Base-by-base conservation (phyloP, 1,140 invertebrate genomes). In the Cyclina sinensis region DNA sequence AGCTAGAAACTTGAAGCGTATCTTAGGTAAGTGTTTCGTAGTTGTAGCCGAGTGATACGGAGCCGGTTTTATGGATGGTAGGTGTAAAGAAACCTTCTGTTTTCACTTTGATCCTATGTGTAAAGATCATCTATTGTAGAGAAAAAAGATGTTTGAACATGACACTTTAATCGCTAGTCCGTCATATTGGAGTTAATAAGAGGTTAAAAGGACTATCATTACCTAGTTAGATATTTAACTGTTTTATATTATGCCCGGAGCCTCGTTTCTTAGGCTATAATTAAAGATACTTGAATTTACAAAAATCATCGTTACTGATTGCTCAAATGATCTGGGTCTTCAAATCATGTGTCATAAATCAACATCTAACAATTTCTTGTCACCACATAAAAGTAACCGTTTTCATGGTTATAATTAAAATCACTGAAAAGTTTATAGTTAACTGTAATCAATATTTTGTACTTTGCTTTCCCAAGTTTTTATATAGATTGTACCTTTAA, bases 341-440 rank as follows among this genome's bases (percentile, higher is more conserved):
- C 14, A 70, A 37, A 70, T 70, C 73, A 76, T 24, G 4, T 43
- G 27, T 30, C 39, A 76, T 76, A 46, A 76, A 48, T 51, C 73
- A 46, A 76, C 24, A 48, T 48, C 1, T 51, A 48, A 76, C 39
- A 14, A 2, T 16, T 27, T 76, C 73, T 30, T 76, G 73, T 76
- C 73, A 76, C 73, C 73, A 76, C 73, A 76, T 76, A 48, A 76
- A 76, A 76, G 73, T 48, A 46, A 48, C 46, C 73, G 39, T 76
- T 76, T 76, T 76, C n/a, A 76, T 51, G 24, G 39, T 27, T n/a
- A 76, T 76, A 76, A 76, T 76, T 76, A 76, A 76, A 76, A 76
- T 76, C 73, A 76, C 24, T 76, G 39, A 76, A 46, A 3, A 76
- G 24, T 70, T 39, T 27, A 70, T 11, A 65, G 18, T 4, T 65